These are phyloP conservation scores for Procavia capensis DNA, from an alignment of 2,113 vertebrate genomes.

Conservation along the genomic window DNA sequence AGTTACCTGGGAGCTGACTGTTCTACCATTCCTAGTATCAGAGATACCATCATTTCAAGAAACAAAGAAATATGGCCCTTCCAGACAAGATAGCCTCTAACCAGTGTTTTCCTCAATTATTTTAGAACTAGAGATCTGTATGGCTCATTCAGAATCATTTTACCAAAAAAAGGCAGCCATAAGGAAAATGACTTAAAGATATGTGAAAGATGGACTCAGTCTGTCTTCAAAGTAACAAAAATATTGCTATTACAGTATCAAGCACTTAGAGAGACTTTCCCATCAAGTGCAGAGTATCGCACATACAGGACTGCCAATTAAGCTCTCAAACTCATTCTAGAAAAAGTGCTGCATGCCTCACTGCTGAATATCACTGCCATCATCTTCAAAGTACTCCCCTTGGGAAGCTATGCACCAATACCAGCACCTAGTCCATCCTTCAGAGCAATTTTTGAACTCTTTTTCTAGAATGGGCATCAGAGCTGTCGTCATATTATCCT, in stretches of 20 bases:
- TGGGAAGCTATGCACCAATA: too few relatives aligned
- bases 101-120: constrained; percentile 63
- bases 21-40: neutral
- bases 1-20: too few relatives aligned
- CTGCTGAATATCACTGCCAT: too few relatives aligned
- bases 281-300: constrained; percentile 70
- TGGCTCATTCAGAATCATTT: constrained; percentile 70
- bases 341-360: too few relatives aligned
- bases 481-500: too few relatives aligned
- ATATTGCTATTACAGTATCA: constrained; percentile 82
- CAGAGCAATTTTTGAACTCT: too few relatives aligned
- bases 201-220: constrained; percentile 73
- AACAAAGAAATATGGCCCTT: constrained; percentile 1
- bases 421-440: too few relatives aligned
- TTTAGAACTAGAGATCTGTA: constrained; percentile 79
- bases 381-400: too few relatives aligned
- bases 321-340: too few relatives aligned
- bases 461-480: too few relatives aligned
- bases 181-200: constrained; percentile 79
- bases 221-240: constrained; percentile 78
- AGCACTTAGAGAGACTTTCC: constrained; percentile 75
- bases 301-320: too few relatives aligned
- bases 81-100: constrained; percentile 9
- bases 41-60: neutral
- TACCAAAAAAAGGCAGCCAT: constrained; percentile 74